Evolutionary conservation across 2,888 invertebrate species (phyloP).

Genomic region (Pseudococcus jackbeardsleyi): DNA sequence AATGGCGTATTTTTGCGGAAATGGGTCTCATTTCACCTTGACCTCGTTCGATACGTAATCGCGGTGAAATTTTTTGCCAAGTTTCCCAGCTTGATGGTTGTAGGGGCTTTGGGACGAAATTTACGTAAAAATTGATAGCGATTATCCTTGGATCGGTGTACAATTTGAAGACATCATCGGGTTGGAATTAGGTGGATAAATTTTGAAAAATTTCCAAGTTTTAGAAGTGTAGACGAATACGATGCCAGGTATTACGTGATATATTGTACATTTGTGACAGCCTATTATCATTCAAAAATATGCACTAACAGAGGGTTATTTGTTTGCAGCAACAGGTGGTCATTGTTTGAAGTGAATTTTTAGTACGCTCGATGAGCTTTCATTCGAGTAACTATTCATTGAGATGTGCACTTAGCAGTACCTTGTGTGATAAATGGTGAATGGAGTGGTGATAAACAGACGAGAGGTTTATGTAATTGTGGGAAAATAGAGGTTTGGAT

Average conservation of each 20-base stretch:
- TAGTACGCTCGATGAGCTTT: neutral
- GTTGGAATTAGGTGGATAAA: neutral
- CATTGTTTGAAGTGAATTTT: neutral
- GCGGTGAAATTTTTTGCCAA: neutral
- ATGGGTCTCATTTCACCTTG: constrained; percentile 23
- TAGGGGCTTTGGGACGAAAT: neutral
- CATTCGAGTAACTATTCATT: neutral
- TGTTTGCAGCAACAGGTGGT: constrained; percentile 6
- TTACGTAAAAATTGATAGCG: neutral
- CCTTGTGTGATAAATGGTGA: neutral
- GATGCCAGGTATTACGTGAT: neutral
- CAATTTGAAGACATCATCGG: neutral
- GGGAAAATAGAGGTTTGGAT: neutral
- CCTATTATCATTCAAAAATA: neutral
- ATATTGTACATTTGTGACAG: neutral
- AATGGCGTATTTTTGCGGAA: constrained; percentile 38
- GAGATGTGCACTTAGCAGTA: neutral
- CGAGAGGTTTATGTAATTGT: neutral
- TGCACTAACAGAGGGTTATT: neutral
- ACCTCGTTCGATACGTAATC: neutral
- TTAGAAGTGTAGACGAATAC: neutral
- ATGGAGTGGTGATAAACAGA: neutral
- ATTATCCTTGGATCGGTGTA: neutral
- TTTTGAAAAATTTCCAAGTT: neutral
- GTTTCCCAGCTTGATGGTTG: neutral